Percentiles rank a stretch among this genome's conserved stretches.
These are phyloP conservation scores for Hemibagrus wyckioides DNA, from an alignment of 2,113 vertebrate species.

Conservation along the genomic window DNA sequence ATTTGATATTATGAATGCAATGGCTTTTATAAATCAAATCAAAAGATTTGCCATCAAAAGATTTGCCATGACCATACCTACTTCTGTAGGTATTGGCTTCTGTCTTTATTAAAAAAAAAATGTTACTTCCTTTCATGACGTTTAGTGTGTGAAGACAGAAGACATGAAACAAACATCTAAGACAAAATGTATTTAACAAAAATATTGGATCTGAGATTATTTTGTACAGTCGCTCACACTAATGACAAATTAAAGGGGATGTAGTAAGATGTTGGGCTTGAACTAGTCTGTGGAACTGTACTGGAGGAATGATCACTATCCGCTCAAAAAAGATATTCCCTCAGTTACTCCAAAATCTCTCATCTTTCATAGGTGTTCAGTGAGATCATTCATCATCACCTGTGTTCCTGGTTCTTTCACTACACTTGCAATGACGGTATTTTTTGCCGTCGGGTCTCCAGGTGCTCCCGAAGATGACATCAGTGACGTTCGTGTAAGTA, in stretches of 20 bases:
- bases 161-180: background rate
- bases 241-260: background rate
- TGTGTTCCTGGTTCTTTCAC: background rate
- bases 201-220: background rate
- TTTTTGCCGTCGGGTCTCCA: background rate
- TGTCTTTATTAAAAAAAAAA: too few species aligned
- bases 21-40: background rate
- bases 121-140: background rate
- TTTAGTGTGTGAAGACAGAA: too few species aligned
- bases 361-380: background rate
- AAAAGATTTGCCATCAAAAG: too few species aligned
- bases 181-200: background rate
- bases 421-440: background rate
- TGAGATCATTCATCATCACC: background rate
- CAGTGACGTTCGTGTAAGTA: too few species aligned
- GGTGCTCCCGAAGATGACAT: background rate
- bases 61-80: background rate
- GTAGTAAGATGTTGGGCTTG: background rate
- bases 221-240: background rate
- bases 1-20: background rate
- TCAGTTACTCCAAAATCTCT: background rate
- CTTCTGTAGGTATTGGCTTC: background rate
- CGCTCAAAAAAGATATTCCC: background rate
- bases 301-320: background rate
- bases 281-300: background rate